Evolutionary conservation across 2,888 invertebrate genomes (phyloP).

Genomic region (Physocephala rufipes): DNA sequence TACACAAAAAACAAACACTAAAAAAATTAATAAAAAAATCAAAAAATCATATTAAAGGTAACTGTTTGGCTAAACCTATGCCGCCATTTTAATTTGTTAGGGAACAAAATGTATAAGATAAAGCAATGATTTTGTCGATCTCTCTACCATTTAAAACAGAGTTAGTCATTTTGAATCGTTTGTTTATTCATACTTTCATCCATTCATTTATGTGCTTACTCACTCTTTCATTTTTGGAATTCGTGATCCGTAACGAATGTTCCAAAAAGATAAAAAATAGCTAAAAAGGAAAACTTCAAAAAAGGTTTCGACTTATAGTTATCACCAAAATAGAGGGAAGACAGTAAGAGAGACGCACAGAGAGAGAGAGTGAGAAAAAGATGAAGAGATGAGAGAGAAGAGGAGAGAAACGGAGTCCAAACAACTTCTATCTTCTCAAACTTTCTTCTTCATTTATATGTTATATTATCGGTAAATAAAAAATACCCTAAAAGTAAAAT

Average conservation of each 20-base stretch:
- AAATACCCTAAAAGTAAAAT: too few species aligned
- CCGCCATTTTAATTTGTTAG: slow-evolving; percentile 15
- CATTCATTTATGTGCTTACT: too few species aligned
- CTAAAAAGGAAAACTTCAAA: not conserved
- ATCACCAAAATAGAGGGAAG: too few species aligned
- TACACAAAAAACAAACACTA: slow-evolving; percentile 8
- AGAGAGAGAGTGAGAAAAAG: too few species aligned
- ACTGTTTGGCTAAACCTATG: not conserved
- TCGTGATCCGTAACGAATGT: slow-evolving; percentile 27
- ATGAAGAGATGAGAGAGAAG: too few species aligned
- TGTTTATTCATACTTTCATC: not conserved
- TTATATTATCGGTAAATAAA: too few species aligned
- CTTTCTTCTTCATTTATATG: slow-evolving; percentile 15
- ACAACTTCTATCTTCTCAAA: slow-evolving; percentile 1
- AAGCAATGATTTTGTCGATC: slow-evolving; percentile 18
- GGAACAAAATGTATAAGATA: not conserved
- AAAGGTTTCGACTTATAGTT: slow-evolving; percentile 28
- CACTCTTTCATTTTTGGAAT: not conserved
- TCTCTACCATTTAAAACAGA: slow-evolving; percentile 10
- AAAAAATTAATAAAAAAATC: slow-evolving; percentile 5
- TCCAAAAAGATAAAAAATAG: not conserved
- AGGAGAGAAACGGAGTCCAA: slow-evolving; percentile 18
- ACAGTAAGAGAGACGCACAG: too few species aligned
- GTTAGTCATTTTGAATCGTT: not conserved
- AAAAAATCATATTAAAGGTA: not conserved